These are phyloP conservation scores for Zeugodacus cucurbitae DNA, from an alignment of 1,140 invertebrate species.

Conservation along the genomic window DNA sequence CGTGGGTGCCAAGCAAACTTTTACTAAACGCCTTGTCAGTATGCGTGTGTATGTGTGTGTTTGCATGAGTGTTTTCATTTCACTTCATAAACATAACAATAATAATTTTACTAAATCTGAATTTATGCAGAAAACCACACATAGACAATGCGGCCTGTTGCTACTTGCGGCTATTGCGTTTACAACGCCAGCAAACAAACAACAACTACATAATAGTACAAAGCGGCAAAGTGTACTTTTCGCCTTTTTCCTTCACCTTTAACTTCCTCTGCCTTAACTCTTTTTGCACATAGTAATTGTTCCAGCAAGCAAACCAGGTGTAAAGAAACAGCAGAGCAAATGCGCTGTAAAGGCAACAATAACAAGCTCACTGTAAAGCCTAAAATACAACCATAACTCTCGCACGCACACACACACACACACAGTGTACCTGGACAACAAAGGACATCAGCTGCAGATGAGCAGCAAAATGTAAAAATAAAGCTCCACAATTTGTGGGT, in stretches of 20 bases:
- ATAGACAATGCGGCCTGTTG: background rate
- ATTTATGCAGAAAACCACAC: background rate
- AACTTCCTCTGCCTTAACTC: background rate
- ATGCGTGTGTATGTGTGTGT: background rate
- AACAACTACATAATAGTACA: background rate
- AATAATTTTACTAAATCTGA: slow-evolving; percentile 24
- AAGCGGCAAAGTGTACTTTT: background rate
- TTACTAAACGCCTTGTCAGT: background rate
- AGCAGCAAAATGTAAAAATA: slow-evolving; percentile 20
- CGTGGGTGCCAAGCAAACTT: background rate
- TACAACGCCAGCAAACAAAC: background rate
- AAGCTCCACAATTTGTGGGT: background rate
- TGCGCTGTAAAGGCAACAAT: slow-evolving; percentile 6
- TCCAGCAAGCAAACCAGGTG: slow-evolving; percentile 22
- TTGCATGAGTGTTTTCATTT: background rate
- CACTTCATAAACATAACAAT: slow-evolving; percentile 36
- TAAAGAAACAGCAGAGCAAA: background rate
- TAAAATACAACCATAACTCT: background rate
- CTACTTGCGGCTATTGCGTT: background rate
- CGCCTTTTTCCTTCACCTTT: background rate
- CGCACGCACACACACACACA: background rate
- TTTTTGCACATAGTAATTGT: background rate
- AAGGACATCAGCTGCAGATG: slow-evolving; percentile 25
- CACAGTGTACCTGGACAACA: background rate
- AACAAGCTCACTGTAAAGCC: background rate